These are phyloP conservation scores for Nephrotoma flavescens DNA, from an alignment of 2,888 invertebrate species.

Conservation along the genomic window DNA sequence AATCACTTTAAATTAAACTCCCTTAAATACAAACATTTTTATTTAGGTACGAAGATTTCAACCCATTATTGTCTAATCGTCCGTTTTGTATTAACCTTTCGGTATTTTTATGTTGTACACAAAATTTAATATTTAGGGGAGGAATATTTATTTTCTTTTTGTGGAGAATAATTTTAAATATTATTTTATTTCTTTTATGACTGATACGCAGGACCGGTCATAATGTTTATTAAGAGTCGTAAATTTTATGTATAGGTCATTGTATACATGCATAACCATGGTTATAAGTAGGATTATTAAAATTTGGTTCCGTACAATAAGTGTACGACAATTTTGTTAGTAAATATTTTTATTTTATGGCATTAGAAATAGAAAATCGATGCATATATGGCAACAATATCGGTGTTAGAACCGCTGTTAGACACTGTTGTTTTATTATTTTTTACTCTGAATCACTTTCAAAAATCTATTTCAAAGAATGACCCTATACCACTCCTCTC, in stretches of 20 bases:
- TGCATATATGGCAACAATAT: no score
- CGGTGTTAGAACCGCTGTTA: no score
- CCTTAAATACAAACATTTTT: neutral
- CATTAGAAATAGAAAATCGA: no score
- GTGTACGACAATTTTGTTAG: no score
- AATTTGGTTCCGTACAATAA: no score
- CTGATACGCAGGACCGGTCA: neutral
- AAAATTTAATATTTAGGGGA: neutral
- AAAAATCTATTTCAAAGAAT: no score
- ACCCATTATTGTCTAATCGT: neutral
- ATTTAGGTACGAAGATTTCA: neutral
- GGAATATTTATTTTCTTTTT: neutral
- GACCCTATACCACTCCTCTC: no score
- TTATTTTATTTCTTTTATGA: neutral
- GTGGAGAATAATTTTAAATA: neutral
- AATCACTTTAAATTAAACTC: neutral
- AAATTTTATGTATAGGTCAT: neutral
- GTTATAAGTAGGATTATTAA: no score
- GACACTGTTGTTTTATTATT: no score
- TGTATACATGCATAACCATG: neutral
- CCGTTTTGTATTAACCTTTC: neutral
- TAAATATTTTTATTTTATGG: no score
- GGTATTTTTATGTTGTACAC: neutral
- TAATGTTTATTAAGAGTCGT: neutral
- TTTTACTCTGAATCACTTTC: no score